A percentile compares a stretch with the other conserved stretches of the same genome.
Conservation (phyloP, 2,113 vertebrate species). For the Lycaon pictus region DNA sequence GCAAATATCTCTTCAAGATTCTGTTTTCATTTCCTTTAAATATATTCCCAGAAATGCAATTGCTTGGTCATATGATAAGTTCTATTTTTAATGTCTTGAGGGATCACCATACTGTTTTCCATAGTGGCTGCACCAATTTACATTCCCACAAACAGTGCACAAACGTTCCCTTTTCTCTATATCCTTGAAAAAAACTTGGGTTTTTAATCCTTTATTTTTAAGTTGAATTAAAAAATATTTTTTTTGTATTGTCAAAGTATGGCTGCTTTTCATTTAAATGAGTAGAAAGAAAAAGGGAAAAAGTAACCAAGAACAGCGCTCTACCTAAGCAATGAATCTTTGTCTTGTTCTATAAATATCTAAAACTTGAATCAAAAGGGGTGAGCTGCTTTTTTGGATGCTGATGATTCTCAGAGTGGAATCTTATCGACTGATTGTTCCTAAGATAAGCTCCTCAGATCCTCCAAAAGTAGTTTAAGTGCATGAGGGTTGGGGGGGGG, state of each 20-base stretch:
- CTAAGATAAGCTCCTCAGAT: constrained; percentile 43
- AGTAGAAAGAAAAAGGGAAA: constrained; percentile 27
- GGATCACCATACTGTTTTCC: not conserved
- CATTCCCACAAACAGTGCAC: not conserved
- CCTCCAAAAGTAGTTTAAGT: constrained; percentile 66
- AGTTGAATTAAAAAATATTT: not conserved
- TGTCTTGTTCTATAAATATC: constrained; percentile 65
- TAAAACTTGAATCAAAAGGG: constrained; percentile 36
- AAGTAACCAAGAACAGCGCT: not conserved
- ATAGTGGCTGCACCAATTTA: not conserved
- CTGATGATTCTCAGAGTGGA: constrained; percentile 32
- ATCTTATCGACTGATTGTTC: constrained; percentile 46
- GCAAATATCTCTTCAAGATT: not conserved
- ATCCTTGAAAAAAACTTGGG: not conserved
- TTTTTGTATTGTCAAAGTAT: not conserved
- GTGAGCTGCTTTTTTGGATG: constrained; percentile 21
- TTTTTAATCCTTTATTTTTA: constrained; percentile 11
- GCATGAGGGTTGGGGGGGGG: not conserved
- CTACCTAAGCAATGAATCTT: constrained; percentile 30
- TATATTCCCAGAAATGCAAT: not conserved
- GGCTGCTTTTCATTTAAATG: constrained; percentile 51
- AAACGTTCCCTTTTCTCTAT: not conserved
- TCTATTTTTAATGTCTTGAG: not conserved
- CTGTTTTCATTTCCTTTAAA: not conserved
- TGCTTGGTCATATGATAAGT: not conserved